These are phyloP conservation scores for Electrophaes corylata DNA, from an alignment of 2,888 invertebrate species.

Conservation along the genomic window DNA sequence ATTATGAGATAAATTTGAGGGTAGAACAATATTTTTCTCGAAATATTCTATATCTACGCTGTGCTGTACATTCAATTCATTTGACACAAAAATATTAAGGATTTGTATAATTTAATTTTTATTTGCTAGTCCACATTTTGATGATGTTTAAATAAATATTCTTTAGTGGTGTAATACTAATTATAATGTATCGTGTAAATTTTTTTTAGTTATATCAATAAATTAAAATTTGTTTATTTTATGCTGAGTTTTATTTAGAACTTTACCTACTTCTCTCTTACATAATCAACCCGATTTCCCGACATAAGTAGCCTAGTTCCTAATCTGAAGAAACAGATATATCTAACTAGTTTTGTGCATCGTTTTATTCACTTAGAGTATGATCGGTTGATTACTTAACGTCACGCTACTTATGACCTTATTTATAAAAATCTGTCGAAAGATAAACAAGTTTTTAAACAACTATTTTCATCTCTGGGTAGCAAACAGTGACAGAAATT, in stretches of 20 bases:
- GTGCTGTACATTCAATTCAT: constrained; percentile 40
- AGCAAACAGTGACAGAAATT: no score
- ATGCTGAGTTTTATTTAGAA: constrained; percentile 62
- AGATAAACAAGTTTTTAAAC: no score
- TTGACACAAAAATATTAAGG: constrained; percentile 44
- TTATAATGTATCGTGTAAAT: constrained; percentile 83
- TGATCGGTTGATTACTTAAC: no score
- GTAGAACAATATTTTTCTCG: constrained; percentile 13
- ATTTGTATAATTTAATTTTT: constrained; percentile 75
- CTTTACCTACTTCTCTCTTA: constrained; percentile 19
- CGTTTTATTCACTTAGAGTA: no score
- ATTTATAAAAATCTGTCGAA: no score
- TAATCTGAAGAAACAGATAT: no score
- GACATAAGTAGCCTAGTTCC: no score
- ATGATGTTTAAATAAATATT: constrained; percentile 81
- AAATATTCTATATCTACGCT: constrained; percentile 6
- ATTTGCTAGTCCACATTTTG: constrained; percentile 82
- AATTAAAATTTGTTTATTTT: constrained; percentile 85
- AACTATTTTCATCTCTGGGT: no score
- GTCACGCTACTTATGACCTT: no score
- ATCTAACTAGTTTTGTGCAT: no score
- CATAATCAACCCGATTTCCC: no score
- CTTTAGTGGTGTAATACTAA: constrained; percentile 82
- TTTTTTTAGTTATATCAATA: constrained; percentile 83
- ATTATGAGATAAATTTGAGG: constrained; percentile 13